A percentile compares a stretch with the other conserved stretches of the same genome.
Evolutionary conservation across 2,888 invertebrate genomes (phyloP).

Genomic region (Cantharis rustica): DNA sequence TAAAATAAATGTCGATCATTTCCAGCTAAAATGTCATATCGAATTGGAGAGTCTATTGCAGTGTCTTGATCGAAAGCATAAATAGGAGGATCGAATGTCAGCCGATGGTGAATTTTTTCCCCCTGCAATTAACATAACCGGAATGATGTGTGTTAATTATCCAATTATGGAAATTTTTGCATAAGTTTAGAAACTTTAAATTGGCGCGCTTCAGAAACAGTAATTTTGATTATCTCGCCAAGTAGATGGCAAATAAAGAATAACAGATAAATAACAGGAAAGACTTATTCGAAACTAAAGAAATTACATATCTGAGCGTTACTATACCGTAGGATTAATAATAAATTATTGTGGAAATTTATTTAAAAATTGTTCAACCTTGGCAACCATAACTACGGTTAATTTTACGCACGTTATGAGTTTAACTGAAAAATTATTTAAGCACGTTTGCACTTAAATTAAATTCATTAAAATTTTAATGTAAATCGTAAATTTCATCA

Average conservation of each 20-base stretch:
- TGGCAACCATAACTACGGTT: neutral
- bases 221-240: neutral
- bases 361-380: neutral
- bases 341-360: neutral
- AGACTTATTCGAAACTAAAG: neutral
- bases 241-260: neutral
- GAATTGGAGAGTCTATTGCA: slow-evolving; percentile 72
- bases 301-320: neutral
- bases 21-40: slow-evolving; percentile 81
- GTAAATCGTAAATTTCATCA: neutral
- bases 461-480: neutral
- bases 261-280: neutral
- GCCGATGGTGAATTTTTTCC: slow-evolving; percentile 69
- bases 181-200: neutral
- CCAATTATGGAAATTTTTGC: neutral
- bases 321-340: neutral
- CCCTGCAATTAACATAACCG: slow-evolving; percentile 60
- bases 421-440: neutral
- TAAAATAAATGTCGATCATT: slow-evolving; percentile 79
- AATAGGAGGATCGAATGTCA: slow-evolving; percentile 74
- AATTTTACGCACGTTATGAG: neutral
- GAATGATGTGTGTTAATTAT: neutral
- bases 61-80: slow-evolving; percentile 80
- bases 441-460: neutral
- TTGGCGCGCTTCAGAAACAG: neutral